phyloP scores from a whole-genome alignment of 2,888 invertebrate species.

The Microctonus hyperodae region DNA sequence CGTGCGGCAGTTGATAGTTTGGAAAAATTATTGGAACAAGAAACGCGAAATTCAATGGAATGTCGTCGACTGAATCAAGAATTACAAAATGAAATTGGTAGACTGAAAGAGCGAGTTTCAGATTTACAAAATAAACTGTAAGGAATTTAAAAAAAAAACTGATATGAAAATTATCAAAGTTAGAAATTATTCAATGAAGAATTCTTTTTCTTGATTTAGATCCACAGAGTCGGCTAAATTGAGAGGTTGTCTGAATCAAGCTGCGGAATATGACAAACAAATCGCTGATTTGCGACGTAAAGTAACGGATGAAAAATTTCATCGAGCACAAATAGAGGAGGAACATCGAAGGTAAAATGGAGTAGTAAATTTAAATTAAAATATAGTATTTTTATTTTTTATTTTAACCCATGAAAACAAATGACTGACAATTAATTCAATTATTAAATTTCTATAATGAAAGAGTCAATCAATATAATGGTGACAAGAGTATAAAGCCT shows the following conservation, averaged over 20 bases:
- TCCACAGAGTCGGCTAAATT: constrained; percentile 62
- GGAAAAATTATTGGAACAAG: constrained; percentile 67
- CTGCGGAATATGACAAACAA: constrained; percentile 66
- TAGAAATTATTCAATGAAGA: not conserved
- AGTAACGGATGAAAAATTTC: constrained; percentile 66
- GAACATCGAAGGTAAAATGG: constrained; percentile 55
- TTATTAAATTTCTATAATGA: not conserved
- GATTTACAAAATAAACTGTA: constrained; percentile 67
- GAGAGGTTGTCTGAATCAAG: constrained; percentile 66
- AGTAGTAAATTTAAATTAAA: not conserved
- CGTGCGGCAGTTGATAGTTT: constrained; percentile 66
- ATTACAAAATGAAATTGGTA: constrained; percentile 70
- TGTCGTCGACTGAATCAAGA: constrained; percentile 71
- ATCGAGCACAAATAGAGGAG: constrained; percentile 62
- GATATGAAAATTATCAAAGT: not conserved
- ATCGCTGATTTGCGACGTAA: constrained; percentile 66
- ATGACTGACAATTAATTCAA: not conserved
- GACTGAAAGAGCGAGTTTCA: constrained; percentile 66
- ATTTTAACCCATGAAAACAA: not conserved
- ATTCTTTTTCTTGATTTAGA: constrained; percentile 43
- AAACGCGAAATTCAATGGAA: constrained; percentile 70
- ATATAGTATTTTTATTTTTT: too few relatives aligned
- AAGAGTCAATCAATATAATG: not conserved
- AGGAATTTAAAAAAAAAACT: constrained; percentile 45
- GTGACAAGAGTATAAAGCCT: not conserved